Conservation (phyloP, 2,797 vertebrate species). For the Pangasius krempfi region DNA sequence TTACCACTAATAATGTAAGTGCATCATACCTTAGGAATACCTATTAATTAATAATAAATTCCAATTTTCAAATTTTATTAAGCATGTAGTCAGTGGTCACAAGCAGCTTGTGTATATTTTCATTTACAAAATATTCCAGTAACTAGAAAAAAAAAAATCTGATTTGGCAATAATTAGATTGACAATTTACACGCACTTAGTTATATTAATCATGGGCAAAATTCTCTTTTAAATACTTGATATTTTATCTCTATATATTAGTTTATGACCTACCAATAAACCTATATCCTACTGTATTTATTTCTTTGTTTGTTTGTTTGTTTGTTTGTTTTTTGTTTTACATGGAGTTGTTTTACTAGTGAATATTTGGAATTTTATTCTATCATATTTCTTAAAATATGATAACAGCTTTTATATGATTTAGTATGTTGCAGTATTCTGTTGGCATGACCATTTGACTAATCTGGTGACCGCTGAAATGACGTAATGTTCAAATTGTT, state of each 20-base stretch:
- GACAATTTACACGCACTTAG: neutral
- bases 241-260: neutral
- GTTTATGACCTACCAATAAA: neutral
- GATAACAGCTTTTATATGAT: neutral
- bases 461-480: neutral
- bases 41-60: neutral
- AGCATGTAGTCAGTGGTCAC: neutral
- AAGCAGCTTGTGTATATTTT: neutral
- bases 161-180: neutral
- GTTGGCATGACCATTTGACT: neutral
- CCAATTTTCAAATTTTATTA: neutral
- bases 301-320: neutral
- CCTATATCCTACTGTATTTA: neutral
- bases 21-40: neutral
- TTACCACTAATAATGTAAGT: conserved; percentile 24
- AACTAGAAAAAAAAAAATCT: neutral
- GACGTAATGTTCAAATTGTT: neutral
- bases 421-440: neutral
- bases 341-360: neutral
- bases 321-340: neutral
- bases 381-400: neutral
- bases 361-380: neutral
- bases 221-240: neutral
- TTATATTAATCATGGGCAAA: neutral
- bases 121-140: too few species aligned